Percentiles rank a stretch among this genome's conserved stretches.
Evolutionary conservation across 2,113 vertebrate genomes (phyloP).

Genomic region (Physeter macrocephalus): DNA sequence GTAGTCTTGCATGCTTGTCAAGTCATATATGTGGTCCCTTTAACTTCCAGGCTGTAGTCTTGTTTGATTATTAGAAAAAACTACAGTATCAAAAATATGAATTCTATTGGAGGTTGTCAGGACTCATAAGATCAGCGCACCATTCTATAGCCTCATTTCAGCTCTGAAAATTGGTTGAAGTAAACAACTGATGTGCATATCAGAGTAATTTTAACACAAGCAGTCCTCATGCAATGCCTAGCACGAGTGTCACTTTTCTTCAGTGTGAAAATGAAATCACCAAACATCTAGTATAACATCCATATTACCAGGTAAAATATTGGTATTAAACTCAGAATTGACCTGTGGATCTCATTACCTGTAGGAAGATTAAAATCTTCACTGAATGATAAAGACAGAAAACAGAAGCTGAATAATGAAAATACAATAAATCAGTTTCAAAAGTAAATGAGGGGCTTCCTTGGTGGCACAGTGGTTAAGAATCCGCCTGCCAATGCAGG

Average conservation of each 20-base stretch:
- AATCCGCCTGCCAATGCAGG: no score
- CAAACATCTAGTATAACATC: not conserved
- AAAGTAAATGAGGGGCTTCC: not conserved
- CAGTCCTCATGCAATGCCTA: accelerated
- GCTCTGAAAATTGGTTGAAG: not conserved
- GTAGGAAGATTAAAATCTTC: constrained; percentile 17
- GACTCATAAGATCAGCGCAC: not conserved
- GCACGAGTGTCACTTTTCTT: not conserved
- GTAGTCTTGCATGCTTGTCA: not conserved
- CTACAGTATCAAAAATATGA: not conserved
- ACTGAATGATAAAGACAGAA: not conserved
- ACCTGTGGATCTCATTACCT: constrained; percentile 27
- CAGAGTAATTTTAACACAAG: not conserved
- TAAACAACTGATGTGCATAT: not conserved
- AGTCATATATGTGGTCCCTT: not conserved
- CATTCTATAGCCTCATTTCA: not conserved
- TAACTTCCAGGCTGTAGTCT: not conserved
- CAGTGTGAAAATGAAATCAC: constrained; percentile 1
- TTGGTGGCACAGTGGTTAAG: no score
- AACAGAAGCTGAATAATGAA: not conserved
- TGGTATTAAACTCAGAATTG: not conserved
- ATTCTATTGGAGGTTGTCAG: not conserved
- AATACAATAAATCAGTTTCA: constrained; percentile 10
- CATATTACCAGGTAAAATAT: not conserved
- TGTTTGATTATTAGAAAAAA: not conserved